Evolutionary conservation across 2,888 invertebrate species (phyloP), one percentile per base, ranked within the genome.

Genomic region (Catocala fraxini): DNA sequence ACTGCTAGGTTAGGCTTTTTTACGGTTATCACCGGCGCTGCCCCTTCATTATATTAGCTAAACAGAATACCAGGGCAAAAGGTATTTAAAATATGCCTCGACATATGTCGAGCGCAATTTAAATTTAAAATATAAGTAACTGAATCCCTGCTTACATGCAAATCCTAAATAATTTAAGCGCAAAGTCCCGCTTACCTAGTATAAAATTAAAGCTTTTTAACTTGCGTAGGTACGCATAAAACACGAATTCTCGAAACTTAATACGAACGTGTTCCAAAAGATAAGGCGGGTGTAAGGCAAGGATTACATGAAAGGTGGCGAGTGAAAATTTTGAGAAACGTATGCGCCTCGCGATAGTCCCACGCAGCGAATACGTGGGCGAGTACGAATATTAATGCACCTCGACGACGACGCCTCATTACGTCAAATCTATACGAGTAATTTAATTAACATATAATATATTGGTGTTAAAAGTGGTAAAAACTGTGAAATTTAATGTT

Each of bases 1-100:
- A 92, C 87, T 85, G 89, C 83, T 70, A 82, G 82, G 86, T 87
- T 87, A 86, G 83, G 83, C 86, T 83, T 86, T 88, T 90, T 88
- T 81, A 83, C 79, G 77, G 73, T 75, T 71, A 65, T 71, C 68
- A 69, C 80, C 76, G 78, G 68, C 79, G 78, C 81, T 77, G 76
- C 70, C 73, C 74, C 77, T 76, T 70, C 77, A 83, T 86, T 84
- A 86, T 84, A 86, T 87, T 86, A 85, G 82, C 79, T 78, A 86
- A 87, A 89, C 84, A 86, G 82, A 84, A 84, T 82, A 81, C 83
- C 77, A 69, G 80, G 79, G 84, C 73, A 75, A 75, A 80, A 79
- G 83, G 87, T 25, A 86, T 87, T 85, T 70, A 66, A 73, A 88
- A 87, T 85, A 87, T 81, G 81, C 77, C 75, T 83, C 82, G 84